Base-by-base conservation (phyloP, 2,797 vertebrate genomes). In the Peromyscus nudipes region DNA sequence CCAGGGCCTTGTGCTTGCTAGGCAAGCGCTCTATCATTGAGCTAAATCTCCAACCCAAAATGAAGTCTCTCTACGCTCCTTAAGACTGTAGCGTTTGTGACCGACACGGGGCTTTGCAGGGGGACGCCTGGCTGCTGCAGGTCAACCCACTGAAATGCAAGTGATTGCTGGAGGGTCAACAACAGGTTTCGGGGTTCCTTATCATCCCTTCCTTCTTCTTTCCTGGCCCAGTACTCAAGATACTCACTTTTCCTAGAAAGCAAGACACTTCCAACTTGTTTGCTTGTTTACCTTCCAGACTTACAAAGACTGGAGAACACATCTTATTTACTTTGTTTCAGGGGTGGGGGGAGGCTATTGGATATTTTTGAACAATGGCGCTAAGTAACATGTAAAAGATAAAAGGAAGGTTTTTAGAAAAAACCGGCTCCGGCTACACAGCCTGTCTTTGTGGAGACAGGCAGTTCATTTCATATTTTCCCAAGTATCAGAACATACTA, bases 361-460 rank as follows among this genome's bases (percentile, higher is more conserved):
- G 13, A 10, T 69, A 94, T 97, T 98, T 96, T 75, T 96, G 97
- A 96, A 83, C 65, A 71, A 94, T 93, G 86, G 92, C 92, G 75
- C 71, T 83, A n/a, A 95, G 31, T 73, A 95, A 87, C 55, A 55
- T 82, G 81, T 97, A 76, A 92, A 25, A 93, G 93, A 79, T 97
- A 76, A 92, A 25, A 93, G 93, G 94, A 55, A 76, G 97, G 71
- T 75, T 86, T 96, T 88, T 81, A 81, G 96, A 96, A 96, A 96
- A 97, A 97, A 25, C 65, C 88, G 88, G 98, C 96, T 81, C 89
- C 96, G 80, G 95, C 96, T 95, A 97, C 84, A 95, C 88, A 94
- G 65, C 77, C 84, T 57, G 93, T 98, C 91, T 85, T 97, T 83
- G 97, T 96, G 83, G 97, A 98, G 98, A 96, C 93, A 94, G 82